A percentile compares a stretch with the other conserved stretches of the same genome.
Conservation (phyloP, 2,888 invertebrate species). For the Microplitis manilae region DNA sequence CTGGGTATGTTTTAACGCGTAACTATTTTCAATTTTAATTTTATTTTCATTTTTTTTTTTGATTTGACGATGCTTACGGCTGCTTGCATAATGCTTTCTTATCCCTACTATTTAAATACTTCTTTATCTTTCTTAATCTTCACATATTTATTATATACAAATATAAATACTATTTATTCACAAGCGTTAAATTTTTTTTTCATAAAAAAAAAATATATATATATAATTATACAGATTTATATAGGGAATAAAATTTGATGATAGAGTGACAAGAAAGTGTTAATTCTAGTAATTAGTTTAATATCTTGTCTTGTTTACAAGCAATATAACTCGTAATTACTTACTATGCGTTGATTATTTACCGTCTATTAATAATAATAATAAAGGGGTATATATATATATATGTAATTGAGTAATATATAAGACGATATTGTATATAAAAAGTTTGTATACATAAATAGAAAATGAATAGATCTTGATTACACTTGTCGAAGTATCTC, state of each 20-base stretch:
- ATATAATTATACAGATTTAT: no score
- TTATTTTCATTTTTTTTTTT: not conserved
- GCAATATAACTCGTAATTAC: not conserved
- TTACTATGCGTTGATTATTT: not conserved
- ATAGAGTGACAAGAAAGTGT: not conserved
- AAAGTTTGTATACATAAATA: not conserved
- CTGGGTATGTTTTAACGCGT: slow-evolving; percentile 65
- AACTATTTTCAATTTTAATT: slow-evolving; percentile 58
- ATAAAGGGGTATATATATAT: not conserved
- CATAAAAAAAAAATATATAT: no score
- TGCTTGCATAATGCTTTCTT: not conserved
- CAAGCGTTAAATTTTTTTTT: no score
- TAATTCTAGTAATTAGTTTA: not conserved
- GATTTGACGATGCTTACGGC: not conserved
- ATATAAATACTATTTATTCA: no score
- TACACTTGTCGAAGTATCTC: not conserved
- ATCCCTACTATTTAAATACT: not conserved
- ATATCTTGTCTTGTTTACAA: not conserved
- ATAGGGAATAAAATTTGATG: not conserved
- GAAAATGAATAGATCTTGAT: not conserved
- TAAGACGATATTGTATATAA: not conserved
- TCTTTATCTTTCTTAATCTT: not conserved
- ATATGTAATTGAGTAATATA: not conserved
- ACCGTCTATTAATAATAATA: not conserved
- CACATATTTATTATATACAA: no score